These are phyloP conservation scores for Apostichopus japonicus DNA, from an alignment of 35 echinoderm and acorn worm species.

Conservation along the genomic window DNA sequence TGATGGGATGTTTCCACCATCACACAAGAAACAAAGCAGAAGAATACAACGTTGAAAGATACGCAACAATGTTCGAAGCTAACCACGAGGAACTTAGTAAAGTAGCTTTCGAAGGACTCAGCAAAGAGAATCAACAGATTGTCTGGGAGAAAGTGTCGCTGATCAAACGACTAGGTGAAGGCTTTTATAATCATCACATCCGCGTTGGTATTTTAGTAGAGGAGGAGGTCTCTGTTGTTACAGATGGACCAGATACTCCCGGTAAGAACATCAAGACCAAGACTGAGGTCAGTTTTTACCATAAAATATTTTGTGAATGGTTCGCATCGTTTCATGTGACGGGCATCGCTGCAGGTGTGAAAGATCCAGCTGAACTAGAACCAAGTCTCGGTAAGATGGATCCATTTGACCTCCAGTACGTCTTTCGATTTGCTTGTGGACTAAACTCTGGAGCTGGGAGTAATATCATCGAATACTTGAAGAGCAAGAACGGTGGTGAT, in stretches of 20 bases:
- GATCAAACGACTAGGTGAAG: background rate
- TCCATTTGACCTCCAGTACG: conserved; percentile 25
- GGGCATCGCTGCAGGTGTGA: background rate
- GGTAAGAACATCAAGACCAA: background rate
- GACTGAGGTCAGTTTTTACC: background rate
- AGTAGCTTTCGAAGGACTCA: conserved; percentile 5
- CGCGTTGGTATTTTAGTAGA: conserved; percentile 10
- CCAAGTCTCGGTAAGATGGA: background rate
- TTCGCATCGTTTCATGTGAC: background rate
- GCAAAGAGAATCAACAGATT: background rate
- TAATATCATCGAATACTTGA: background rate
- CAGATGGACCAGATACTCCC: background rate
- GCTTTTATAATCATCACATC: conserved; percentile 7
- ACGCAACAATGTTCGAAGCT: background rate
- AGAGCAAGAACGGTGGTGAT: background rate
- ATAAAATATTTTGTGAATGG: conserved; percentile 1
- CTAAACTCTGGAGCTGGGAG: background rate
- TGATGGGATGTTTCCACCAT: no score
- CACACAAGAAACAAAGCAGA: conserved; percentile 1
- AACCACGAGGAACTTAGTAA: background rate
- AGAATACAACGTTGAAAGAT: background rate
- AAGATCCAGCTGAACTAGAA: background rate
- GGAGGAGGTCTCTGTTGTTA: background rate
- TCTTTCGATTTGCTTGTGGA: background rate
- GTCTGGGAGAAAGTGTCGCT: background rate